These are phyloP conservation scores for Dreissena polymorpha DNA, from an alignment of 1,140 invertebrate species.

Conservation along the genomic window DNA sequence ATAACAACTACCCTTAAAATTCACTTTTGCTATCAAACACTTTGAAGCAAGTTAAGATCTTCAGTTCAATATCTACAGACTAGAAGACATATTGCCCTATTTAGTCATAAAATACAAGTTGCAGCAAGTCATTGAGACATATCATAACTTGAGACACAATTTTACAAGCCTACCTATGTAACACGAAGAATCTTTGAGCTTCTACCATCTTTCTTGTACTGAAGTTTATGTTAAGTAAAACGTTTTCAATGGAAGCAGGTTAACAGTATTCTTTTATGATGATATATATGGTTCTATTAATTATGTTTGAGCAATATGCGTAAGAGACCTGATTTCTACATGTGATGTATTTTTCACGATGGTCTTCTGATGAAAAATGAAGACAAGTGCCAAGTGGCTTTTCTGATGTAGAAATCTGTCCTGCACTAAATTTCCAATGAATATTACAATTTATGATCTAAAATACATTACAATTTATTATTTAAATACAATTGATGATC, in stretches of 20 bases:
- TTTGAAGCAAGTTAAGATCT: too few species aligned
- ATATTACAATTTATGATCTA: not conserved
- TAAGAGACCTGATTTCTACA: not conserved
- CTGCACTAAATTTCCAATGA: not conserved
- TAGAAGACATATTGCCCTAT: too few species aligned
- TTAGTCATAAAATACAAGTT: too few species aligned
- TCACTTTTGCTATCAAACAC: too few species aligned
- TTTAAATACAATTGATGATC: not conserved
- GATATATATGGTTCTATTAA: too few species aligned
- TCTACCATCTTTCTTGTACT: not conserved
- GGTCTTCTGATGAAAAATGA: slow-evolving; percentile 37
- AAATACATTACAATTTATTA: not conserved
- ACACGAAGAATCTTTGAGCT: not conserved
- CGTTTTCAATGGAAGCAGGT: not conserved
- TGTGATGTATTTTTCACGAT: slow-evolving; percentile 44
- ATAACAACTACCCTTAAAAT: too few species aligned
- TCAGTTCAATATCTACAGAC: too few species aligned
- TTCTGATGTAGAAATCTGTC: slow-evolving; percentile 27
- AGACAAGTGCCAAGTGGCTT: slow-evolving; percentile 45
- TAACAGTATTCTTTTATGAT: too few species aligned
- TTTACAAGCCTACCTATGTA: not conserved
- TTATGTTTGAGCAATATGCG: too few species aligned
- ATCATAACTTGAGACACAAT: too few species aligned
- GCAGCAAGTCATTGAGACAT: too few species aligned
- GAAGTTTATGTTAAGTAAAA: not conserved